Base-by-base conservation (phyloP, 2,797 vertebrate species). In the Gadopsis marmoratus region DNA sequence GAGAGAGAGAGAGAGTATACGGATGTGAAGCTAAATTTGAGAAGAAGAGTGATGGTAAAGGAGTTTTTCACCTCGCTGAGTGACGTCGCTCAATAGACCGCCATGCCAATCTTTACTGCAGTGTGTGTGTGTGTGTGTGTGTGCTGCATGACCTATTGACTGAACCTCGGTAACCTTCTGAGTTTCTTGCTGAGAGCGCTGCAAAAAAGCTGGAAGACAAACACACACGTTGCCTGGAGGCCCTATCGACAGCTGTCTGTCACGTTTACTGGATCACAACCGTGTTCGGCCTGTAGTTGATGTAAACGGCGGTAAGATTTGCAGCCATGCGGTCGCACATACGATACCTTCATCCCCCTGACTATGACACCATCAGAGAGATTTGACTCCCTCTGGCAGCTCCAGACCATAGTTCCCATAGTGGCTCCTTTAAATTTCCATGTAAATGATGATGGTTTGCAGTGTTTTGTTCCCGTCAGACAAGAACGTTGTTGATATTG, bases 71-170 rank as follows among this genome's bases (percentile, higher is more conserved):
- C 1, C 43, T 60, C 4, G 19, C 19, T 81, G 78, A 89, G 82
- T 84, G 85, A 79, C 78, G 63, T 64, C 4, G 7, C 51, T 86
- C 60, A 45, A 76, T 88, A 69, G 71, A 79, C 63, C 12, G 3
- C 41, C 68, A 35, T 47, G 51, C 64, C 77, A 61, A 29, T 79
- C 81, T 72, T 78, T 73, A 63, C 79, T 14, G 55, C 81, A 50
- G 54, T 68, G 53, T 59, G 14, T 66, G 76, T 79, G 64, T 41
- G 61, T 43, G 43, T 55, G 45, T 35, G 70, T 68, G 61, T 69
- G 66, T 66, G 70, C 80, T 64, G 62, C 66, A 45, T 81, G 88
- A 78, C 70, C 81, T 87, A 89, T 88, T 76, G 89, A 93, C 82
- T 83, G 66, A 62, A 55, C 54, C 67, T 37, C 67, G 58, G 77